Conservation (phyloP, 2,797 vertebrate species). For the Okamejei kenojei region DNA sequence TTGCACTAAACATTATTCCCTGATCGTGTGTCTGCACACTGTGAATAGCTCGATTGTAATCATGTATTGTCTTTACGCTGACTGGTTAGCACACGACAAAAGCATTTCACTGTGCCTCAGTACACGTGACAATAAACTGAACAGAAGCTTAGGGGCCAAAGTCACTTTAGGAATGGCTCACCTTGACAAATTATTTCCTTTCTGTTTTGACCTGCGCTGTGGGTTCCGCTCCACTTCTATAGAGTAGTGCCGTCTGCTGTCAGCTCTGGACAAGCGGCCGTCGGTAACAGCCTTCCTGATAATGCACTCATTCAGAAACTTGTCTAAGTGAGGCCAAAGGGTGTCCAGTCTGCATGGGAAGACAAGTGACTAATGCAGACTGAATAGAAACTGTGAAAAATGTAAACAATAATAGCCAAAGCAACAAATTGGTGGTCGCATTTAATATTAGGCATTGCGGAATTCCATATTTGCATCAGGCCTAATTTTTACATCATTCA, state of each 20-base stretch:
- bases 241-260: slow-evolving; percentile 20
- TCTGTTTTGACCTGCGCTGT: neutral
- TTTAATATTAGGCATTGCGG: neutral
- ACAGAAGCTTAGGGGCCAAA: neutral
- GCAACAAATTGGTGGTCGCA: neutral
- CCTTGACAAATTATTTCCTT: slow-evolving; percentile 13
- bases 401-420: neutral
- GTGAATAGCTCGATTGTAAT: too few relatives aligned
- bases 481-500: neutral
- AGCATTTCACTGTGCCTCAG: too few relatives aligned
- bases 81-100: too few relatives aligned
- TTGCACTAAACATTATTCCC: too few relatives aligned
- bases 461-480: neutral
- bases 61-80: too few relatives aligned
- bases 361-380: neutral
- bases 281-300: neutral
- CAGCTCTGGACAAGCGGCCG: neutral
- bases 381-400: neutral
- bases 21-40: too few relatives aligned
- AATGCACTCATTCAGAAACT: slow-evolving; percentile 17
- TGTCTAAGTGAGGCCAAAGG: neutral
- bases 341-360: neutral
- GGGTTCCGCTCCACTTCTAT: slow-evolving; percentile 3
- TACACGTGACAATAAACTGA: too few relatives aligned
- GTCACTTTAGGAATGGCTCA: neutral